phyloP scores from a whole-genome alignment of 1,140 invertebrate genomes.

The Triops longicaudatus region DNA sequence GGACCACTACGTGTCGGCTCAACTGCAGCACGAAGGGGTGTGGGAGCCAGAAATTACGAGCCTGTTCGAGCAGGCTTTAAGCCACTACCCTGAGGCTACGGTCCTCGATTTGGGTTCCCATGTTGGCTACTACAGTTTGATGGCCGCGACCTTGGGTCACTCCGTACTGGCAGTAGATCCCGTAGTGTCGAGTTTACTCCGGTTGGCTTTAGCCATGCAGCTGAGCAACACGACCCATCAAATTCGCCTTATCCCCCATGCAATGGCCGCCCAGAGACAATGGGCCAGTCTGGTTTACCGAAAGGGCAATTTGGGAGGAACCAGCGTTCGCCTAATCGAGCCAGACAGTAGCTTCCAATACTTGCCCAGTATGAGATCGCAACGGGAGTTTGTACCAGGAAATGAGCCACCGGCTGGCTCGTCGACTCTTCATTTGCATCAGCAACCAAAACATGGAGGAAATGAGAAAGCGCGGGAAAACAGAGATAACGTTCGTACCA shows the following conservation, averaged over 20 bases:
- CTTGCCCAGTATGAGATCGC: neutral
- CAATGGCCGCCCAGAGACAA: constrained; percentile 33
- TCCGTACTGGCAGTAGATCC: constrained; percentile 37
- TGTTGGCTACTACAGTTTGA: constrained; percentile 36
- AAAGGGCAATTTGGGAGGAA: constrained; percentile 36
- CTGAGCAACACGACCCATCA: constrained; percentile 31
- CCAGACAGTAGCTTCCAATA: constrained; percentile 14
- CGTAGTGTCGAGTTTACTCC: constrained; percentile 31
- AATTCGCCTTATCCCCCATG: constrained; percentile 34
- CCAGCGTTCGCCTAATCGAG: constrained; percentile 31
- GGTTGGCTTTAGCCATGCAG: constrained; percentile 33
- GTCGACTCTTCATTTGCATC: neutral
- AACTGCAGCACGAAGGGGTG: constrained; percentile 32
- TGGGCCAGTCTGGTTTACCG: constrained; percentile 31
- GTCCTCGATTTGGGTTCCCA: constrained; percentile 38
- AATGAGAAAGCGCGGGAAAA: neutral
- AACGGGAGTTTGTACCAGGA: neutral
- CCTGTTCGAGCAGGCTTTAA: constrained; percentile 32
- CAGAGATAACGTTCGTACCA: constrained; percentile 1
- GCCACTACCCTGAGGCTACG: constrained; percentile 29
- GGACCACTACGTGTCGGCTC: constrained; percentile 36
- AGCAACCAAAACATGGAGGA: neutral
- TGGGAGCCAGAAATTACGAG: constrained; percentile 37
- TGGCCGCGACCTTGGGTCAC: constrained; percentile 35
- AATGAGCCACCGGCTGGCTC: neutral